Evolutionary conservation across 1,140 invertebrate genomes (phyloP).

Genomic region (Zaprionus africanus): DNA sequence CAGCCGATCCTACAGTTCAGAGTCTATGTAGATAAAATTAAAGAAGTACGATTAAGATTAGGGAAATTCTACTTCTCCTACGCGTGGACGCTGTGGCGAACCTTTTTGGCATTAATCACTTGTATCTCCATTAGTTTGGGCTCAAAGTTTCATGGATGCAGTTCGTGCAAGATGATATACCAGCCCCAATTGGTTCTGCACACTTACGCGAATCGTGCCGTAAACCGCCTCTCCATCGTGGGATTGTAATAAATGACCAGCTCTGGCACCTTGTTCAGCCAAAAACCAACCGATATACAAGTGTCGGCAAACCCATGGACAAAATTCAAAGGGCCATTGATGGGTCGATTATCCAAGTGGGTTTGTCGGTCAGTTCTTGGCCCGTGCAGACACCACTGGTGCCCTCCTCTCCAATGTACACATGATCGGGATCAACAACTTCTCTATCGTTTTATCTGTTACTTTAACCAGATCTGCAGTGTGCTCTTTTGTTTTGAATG

Average conservation of each 20-base stretch:
- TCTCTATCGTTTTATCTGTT: constrained; percentile 96
- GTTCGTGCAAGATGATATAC: constrained; percentile 12
- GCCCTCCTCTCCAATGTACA: constrained; percentile 98
- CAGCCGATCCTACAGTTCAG: constrained; percentile 93
- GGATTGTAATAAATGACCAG: constrained; percentile 96
- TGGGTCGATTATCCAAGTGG: constrained; percentile 98
- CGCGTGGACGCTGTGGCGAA: constrained; percentile 8
- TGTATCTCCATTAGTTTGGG: neutral
- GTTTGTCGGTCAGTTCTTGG: constrained; percentile 91
- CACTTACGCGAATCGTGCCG: constrained; percentile 24
- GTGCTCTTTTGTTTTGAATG: constrained; percentile 1
- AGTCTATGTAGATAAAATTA: constrained; percentile 85
- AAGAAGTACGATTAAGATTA: neutral
- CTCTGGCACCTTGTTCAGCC: constrained; percentile 88
- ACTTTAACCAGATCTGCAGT: constrained; percentile 96
- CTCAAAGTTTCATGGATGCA: constrained; percentile 1
- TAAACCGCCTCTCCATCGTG: constrained; percentile 88
- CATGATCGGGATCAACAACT: constrained; percentile 94
- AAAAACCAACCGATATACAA: constrained; percentile 91
- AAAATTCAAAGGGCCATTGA: constrained; percentile 95
- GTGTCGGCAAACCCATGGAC: constrained; percentile 92
- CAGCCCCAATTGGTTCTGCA: neutral
- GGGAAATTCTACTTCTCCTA: constrained; percentile 1
- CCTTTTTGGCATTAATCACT: neutral
- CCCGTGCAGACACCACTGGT: constrained; percentile 88